Conservation (phyloP, 1,140 invertebrate species). For the Triops longicaudatus region DNA sequence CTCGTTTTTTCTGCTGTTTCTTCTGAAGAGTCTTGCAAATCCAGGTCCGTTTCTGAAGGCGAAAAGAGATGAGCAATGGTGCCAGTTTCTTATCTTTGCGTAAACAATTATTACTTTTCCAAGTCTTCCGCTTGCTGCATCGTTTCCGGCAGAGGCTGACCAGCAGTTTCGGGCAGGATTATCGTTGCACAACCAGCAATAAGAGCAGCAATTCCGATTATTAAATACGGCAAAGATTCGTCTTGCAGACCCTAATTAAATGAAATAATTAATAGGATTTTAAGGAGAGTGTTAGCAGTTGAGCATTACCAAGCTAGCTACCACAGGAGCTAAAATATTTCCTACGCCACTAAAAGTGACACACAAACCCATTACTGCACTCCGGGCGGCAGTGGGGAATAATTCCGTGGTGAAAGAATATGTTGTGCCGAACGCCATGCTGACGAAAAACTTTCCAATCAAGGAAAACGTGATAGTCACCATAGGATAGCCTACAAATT, state of each 20-base stretch:
- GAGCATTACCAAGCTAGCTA: slow-evolving; percentile 26
- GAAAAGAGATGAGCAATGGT: neutral
- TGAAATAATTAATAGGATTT: too few species aligned
- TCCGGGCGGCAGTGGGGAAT: slow-evolving; percentile 28
- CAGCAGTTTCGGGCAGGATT: slow-evolving; percentile 34
- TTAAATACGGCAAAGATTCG: slow-evolving; percentile 25
- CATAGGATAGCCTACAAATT: slow-evolving; percentile 28
- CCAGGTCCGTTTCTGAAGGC: too few species aligned
- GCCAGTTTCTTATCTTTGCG: too few species aligned
- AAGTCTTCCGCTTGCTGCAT: slow-evolving; percentile 33
- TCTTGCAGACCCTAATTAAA: neutral
- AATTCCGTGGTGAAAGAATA: slow-evolving; percentile 34
- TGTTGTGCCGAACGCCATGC: slow-evolving; percentile 38
- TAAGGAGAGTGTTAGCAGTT: too few species aligned
- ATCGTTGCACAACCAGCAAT: slow-evolving; percentile 29
- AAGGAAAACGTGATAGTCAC: slow-evolving; percentile 35
- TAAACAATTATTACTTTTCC: slow-evolving; percentile 26
- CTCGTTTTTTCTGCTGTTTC: too few species aligned
- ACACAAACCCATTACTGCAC: slow-evolving; percentile 24
- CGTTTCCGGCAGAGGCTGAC: slow-evolving; percentile 33
- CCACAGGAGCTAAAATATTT: slow-evolving; percentile 27
- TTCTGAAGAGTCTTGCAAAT: too few species aligned
- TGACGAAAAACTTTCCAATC: slow-evolving; percentile 41
- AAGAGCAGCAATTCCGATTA: slow-evolving; percentile 32
- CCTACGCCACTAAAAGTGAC: slow-evolving; percentile 24